A percentile compares a stretch with the other conserved stretches of the same genome.
Conservation (phyloP, 2,113 vertebrate genomes). For the Corythoichthys haematopterus region DNA sequence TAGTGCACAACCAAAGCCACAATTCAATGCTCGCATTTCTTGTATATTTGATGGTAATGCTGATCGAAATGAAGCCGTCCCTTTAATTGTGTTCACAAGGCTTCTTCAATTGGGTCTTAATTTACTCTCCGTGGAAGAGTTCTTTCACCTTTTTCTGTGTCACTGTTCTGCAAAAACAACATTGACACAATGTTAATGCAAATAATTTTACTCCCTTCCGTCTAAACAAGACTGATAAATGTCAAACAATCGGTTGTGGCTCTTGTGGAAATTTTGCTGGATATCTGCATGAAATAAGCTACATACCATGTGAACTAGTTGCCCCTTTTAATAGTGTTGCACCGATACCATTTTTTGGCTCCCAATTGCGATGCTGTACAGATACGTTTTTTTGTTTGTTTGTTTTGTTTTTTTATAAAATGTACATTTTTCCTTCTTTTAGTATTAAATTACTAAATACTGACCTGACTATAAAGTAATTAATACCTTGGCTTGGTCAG, state of each 20-base stretch:
- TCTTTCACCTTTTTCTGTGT: neutral
- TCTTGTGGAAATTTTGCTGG: no score
- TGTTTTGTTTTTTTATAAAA: no score
- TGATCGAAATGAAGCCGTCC: constrained; percentile 38
- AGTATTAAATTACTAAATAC: no score
- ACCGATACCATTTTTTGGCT: no score
- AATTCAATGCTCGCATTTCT: constrained; percentile 33
- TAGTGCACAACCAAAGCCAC: constrained; percentile 64
- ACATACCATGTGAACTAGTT: no score
- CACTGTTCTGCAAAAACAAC: neutral
- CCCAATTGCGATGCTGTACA: no score
- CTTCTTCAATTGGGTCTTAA: constrained; percentile 49
- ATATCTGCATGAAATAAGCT: no score
- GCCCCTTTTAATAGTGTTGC: no score
- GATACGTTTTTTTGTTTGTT: no score
- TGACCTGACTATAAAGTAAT: no score
- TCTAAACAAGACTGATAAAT: neutral
- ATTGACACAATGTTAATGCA: neutral
- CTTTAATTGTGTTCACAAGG: constrained; percentile 54
- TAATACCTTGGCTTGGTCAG: no score
- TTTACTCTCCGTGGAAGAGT: constrained; percentile 41
- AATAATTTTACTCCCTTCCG: neutral
- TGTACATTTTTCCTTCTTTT: no score
- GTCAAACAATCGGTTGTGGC: neutral
- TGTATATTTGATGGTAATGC: constrained; percentile 30